Base-by-base conservation (phyloP, 1,140 invertebrate genomes). In the Diorhabda elongata region DNA sequence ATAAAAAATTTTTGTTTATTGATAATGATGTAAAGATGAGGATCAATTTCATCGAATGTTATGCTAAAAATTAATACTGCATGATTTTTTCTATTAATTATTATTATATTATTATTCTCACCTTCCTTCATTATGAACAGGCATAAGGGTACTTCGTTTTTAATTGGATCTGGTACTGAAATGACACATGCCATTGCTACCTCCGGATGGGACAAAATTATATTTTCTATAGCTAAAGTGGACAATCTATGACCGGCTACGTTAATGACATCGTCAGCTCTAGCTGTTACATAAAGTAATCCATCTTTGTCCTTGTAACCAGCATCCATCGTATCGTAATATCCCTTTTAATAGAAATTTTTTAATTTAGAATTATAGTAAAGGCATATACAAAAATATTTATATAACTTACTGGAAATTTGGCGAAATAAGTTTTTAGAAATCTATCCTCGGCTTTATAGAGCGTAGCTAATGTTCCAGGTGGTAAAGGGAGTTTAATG, bases 201-300 rank as follows among this genome's bases (percentile, higher is more conserved):
- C 62, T 93, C 89, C 0, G 88, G 87, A 83, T 96, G 94, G 7
- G 90, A 85, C 6, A 97, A 78, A 5, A 97, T 87, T 0, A 95
- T 92, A 81, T 97, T 94, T 80, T 98, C 96, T 5, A 98, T 79
- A 0, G 92, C 92, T 2, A 91, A 88, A 0, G 95, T 95, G 0
- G 93, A 95, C 7, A 98, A 82, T 58, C 95, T 84, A 78, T 97
- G 95, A 0, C 96, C 95, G 2, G 96, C 92, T 1, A 98, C 95
- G 78, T 98, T 98, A 66, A 98, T 97, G n/a, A 98, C 90, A 81
- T 98, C 96, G 82, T 98, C 96, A 66, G 93, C 93, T 42, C 96
- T 84, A 0, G 95, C 91, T 44, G 94, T 93, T 0, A 98, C 92
- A 77, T 91, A 93, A 2, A 98, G 85, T 67, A 94, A 93, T 3